Conservation (phyloP, 2,797 vertebrate genomes). For the Megaceryle alcyon region DNA sequence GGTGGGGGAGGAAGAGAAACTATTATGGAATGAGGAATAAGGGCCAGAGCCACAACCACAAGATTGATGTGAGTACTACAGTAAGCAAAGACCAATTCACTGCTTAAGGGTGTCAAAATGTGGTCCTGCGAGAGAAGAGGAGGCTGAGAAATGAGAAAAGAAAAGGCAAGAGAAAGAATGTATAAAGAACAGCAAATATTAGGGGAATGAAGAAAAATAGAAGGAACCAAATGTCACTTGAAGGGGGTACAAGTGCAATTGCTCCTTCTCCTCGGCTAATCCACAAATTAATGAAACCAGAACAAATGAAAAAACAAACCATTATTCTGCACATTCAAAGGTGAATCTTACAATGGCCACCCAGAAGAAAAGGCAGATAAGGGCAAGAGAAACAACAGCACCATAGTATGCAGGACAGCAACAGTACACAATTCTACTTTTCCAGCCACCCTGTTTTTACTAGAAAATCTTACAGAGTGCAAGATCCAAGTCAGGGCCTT, state of each 20-base stretch:
- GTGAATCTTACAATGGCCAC: neutral
- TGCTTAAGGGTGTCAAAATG: slow-evolving; percentile 53
- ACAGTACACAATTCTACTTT: neutral
- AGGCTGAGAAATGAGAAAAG: slow-evolving; percentile 67
- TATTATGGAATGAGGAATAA: slow-evolving; percentile 64
- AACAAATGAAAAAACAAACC: neutral
- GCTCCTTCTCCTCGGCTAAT: slow-evolving; percentile 14
- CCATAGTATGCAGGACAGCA: neutral
- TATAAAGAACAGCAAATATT: slow-evolving; percentile 64
- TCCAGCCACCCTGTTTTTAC: neutral
- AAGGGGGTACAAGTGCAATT: slow-evolving; percentile 30
- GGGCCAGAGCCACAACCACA: slow-evolving; percentile 43
- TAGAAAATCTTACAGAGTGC: neutral
- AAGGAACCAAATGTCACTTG: slow-evolving; percentile 51
- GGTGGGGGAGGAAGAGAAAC: slow-evolving; percentile 50
- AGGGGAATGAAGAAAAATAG: slow-evolving; percentile 60
- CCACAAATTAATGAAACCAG: slow-evolving; percentile 51
- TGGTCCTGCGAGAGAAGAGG: slow-evolving; percentile 21
- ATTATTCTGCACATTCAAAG: neutral
- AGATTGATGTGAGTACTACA: slow-evolving; percentile 66
- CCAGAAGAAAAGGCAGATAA: neutral
- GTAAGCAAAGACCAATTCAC: slow-evolving; percentile 64
- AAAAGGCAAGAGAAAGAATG: slow-evolving; percentile 42
- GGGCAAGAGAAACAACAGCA: neutral
- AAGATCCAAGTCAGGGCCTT: neutral